Conservation (phyloP, 2,888 invertebrate species). For the Lymantria dispar region DNA sequence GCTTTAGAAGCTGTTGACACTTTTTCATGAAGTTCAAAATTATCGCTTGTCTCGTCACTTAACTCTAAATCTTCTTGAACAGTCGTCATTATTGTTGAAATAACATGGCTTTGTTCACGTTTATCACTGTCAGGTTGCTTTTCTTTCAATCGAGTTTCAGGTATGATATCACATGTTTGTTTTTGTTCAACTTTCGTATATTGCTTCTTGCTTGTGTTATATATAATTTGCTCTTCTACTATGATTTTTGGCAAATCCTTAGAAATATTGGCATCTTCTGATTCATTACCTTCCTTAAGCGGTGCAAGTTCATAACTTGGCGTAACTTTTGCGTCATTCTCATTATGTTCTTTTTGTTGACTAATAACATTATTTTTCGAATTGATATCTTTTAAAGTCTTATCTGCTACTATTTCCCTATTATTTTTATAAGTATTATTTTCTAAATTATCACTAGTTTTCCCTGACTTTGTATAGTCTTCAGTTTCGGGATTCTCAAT, state of each 20-base stretch:
- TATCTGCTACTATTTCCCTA: background rate
- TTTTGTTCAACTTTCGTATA: background rate
- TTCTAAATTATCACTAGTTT: conserved; percentile 25
- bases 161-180: background rate
- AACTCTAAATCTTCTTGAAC: conserved; percentile 67
- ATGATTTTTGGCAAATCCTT: background rate
- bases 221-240: background rate
- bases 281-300: conserved; percentile 15
- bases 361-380: background rate
- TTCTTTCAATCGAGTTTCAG: conserved; percentile 1
- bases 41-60: conserved; percentile 66
- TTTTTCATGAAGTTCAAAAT: background rate
- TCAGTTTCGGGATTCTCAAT: conserved; percentile 42
- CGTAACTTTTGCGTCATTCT: background rate
- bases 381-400: background rate
- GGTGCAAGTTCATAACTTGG: conserved; percentile 35
- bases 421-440: background rate
- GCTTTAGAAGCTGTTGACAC: background rate
- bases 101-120: conserved; percentile 1
- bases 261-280: background rate
- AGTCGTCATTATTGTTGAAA: conserved; percentile 31
- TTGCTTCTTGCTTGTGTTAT: background rate
- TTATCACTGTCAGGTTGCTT: conserved; percentile 1
- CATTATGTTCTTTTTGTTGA: background rate
- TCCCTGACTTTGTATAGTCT: conserved; percentile 47